Percentiles rank a stretch among this genome's conserved stretches.
These are phyloP conservation scores for Premnoplex brunnescens DNA, from an alignment of 2,797 vertebrate genomes.

Conservation along the genomic window DNA sequence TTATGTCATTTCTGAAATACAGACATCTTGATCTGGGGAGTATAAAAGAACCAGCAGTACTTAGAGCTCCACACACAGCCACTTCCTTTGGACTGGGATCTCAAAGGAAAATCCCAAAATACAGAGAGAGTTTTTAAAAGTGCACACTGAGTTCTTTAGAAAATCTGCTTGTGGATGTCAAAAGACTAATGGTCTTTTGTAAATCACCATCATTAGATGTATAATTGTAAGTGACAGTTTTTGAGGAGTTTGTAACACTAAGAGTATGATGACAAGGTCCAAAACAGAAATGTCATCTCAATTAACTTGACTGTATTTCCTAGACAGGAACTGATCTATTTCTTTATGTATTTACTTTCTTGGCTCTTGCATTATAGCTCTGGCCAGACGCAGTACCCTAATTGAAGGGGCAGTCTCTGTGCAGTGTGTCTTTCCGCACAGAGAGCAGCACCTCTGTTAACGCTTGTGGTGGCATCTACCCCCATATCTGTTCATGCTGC, in stretches of 20 bases:
- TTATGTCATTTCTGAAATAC: not conserved
- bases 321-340: not conserved
- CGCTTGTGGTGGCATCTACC: not conserved
- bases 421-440: not conserved
- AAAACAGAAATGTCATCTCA: not conserved
- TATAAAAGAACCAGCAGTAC: not conserved
- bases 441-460: not conserved
- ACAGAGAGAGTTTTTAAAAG: not conserved
- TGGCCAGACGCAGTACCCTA: not conserved
- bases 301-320: not conserved
- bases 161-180: not conserved
- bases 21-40: not conserved
- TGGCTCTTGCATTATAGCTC: not conserved
- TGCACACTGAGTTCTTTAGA: not conserved
- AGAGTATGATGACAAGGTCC: not conserved
- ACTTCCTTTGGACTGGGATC: not conserved
- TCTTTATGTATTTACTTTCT: not conserved
- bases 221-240: not conserved
- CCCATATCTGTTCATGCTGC: not conserved
- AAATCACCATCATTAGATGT: not conserved
- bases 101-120: not conserved
- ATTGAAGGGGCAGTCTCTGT: fast-evolving
- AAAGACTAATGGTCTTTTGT: not conserved
- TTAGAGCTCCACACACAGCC: not conserved
- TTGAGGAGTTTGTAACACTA: not conserved